Base-by-base conservation (phyloP, 1,140 invertebrate species). In the Temnothorax curvispinosus region DNA sequence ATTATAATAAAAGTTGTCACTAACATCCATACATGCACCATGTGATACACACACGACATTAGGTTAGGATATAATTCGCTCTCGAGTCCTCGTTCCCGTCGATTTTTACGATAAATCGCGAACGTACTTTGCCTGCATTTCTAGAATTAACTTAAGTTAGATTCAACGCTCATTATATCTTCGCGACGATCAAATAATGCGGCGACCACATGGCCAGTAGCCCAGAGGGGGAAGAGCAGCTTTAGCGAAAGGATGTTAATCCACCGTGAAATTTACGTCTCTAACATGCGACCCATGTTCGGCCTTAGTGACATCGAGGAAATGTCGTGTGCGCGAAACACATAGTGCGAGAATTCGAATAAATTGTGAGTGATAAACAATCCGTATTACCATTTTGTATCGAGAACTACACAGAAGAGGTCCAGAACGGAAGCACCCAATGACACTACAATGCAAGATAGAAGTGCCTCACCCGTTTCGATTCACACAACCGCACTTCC, bases 331-430 rank as follows among this genome's bases (percentile, higher is more conserved):
- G 5, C 1, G 0, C 15, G 18, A 58, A 58, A 72, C 9, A 0
- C 2, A n/a, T 0, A 11, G 32, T 50, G 2, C 44, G 8, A 44
- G 2, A 62, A 74, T 47, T 60, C 13, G 8, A 2, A 11, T 1
- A 2, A 60, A 74, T 38, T 84, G 5, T 2, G 11, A 13, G 11
- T 18, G 3, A 58, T 50, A 84, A 84, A 50, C 18, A 84, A 35
- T 1, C 27, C 9, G 4, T 35, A 47, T 84, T 84, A 84, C 80
- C 80, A 84, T 84, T 47, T n/a, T 60, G 9, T 35, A 60, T 9
- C 21, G 4, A 47, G 13, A 74, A 8, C 8, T 47, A 44, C 27
- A 58, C 35, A n/a, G 27, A 60, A 82, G 11, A 41, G 15, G 9
- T 3, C 21, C 13, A 54, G 52, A 80, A 18, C 76, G 76, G 76